A percentile compares a stretch with the other conserved stretches of the same genome.
Conservation (phyloP, 2,113 vertebrate species). For the Rutilus rutilus region DNA sequence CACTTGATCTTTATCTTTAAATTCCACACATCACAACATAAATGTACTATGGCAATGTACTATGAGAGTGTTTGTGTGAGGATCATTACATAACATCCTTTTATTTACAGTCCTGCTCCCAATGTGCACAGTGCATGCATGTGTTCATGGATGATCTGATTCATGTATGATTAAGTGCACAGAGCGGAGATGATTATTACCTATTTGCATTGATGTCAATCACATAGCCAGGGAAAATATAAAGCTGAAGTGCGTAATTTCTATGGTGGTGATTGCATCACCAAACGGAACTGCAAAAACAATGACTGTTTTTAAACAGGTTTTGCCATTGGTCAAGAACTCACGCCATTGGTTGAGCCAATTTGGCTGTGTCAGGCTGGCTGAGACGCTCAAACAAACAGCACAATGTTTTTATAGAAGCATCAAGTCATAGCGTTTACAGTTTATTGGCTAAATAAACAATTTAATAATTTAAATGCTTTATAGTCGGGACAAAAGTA, state of each 20-base stretch:
- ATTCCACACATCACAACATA: not conserved
- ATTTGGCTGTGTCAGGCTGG: not conserved
- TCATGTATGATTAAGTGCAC: conserved; percentile 10
- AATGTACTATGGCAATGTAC: not conserved
- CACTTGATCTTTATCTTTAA: conserved; percentile 7
- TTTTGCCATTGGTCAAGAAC: not conserved
- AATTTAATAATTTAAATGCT: not conserved
- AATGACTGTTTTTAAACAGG: not conserved
- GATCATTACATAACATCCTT: conserved; percentile 20
- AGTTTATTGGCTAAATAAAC: not conserved
- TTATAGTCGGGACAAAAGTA: not conserved
- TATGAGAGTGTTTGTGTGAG: conserved; percentile 1
- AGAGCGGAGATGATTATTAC: not conserved
- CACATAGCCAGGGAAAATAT: conserved; percentile 17
- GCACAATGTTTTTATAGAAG: not conserved
- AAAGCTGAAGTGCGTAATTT: not conserved
- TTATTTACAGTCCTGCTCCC: not conserved
- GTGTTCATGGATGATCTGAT: conserved; percentile 4
- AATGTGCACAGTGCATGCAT: conserved; percentile 19
- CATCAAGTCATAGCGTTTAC: not conserved
- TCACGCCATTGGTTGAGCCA: not conserved
- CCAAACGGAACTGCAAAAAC: not conserved
- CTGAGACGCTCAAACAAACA: not conserved
- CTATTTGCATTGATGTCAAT: conserved; percentile 30
- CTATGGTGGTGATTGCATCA: not conserved